Evolutionary conservation across 2,113 vertebrate species (phyloP).

Genomic region (Gavialis gangeticus): DNA sequence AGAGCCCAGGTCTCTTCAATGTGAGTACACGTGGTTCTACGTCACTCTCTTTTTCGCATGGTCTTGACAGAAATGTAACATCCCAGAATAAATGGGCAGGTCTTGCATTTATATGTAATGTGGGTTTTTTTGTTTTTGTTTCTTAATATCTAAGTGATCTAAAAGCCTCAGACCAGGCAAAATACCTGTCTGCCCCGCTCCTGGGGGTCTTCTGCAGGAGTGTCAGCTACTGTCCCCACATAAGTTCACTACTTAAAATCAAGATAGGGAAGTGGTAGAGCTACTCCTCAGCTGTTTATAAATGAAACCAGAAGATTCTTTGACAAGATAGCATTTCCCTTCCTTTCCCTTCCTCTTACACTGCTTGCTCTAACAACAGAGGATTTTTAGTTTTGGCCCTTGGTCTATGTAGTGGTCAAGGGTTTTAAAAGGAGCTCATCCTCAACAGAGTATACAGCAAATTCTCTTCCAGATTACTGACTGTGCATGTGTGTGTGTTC

Average conservation of each 20-base stretch:
- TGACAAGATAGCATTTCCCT: conserved; percentile 56
- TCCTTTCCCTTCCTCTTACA: conserved; percentile 63
- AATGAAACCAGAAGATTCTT: conserved; percentile 55
- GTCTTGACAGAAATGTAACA: background rate
- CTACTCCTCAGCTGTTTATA: conserved; percentile 31
- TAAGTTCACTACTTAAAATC: background rate
- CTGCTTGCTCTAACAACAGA: background rate
- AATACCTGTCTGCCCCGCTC: background rate
- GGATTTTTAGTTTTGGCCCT: conserved; percentile 14
- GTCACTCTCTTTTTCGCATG: background rate
- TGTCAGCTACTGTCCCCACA: background rate
- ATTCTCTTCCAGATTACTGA: background rate
- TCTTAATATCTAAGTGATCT: background rate
- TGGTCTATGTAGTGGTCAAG: background rate
- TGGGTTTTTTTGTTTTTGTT: background rate
- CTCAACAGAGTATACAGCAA: background rate
- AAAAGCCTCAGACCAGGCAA: no score
- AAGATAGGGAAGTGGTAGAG: conserved; percentile 16
- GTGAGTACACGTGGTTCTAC: background rate
- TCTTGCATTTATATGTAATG: background rate
- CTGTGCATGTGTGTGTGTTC: no score
- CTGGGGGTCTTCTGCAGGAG: background rate
- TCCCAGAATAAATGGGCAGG: background rate
- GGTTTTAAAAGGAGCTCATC: background rate
- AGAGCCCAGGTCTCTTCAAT: background rate